A percentile compares a stretch with the other conserved stretches of the same genome.
phyloP scores from a whole-genome alignment of 2,888 invertebrate genomes.

The Apomyelois bistriatella region DNA sequence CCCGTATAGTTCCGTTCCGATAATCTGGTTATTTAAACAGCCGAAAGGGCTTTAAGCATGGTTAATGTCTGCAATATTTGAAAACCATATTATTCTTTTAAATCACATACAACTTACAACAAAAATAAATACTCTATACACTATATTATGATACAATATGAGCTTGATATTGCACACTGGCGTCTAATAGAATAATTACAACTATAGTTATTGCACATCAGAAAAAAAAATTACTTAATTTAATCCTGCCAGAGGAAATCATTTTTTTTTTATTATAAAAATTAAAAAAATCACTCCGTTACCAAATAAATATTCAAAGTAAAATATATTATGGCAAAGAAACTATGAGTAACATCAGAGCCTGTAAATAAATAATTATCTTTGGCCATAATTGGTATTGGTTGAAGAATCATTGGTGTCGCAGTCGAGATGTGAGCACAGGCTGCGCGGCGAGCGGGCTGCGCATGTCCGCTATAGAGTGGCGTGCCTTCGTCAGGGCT shows the following conservation, averaged over 20 bases:
- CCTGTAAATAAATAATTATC: background rate
- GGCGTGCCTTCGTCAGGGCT: constrained; percentile 58
- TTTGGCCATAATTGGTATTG: constrained; percentile 11
- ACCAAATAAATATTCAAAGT: background rate
- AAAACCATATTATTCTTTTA: background rate
- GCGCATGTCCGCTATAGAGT: constrained; percentile 71
- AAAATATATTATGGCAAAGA: constrained; percentile 9
- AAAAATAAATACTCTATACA: background rate
- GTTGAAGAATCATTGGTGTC: constrained; percentile 28
- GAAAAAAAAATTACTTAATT: background rate
- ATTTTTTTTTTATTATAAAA: background rate
- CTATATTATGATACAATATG: background rate
- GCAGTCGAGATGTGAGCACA: constrained; percentile 44
- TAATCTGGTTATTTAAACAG: no score
- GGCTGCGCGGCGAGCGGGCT: constrained; percentile 49
- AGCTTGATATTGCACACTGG: constrained; percentile 4
- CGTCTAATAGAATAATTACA: background rate
- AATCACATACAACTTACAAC: background rate
- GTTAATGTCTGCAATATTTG: background rate
- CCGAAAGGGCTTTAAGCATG: no score
- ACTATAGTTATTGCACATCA: constrained; percentile 7
- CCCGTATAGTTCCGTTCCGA: no score
- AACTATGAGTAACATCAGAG: background rate
- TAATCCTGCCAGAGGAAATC: background rate
- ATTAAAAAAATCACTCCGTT: background rate